Conservation (phyloP, 1,140 invertebrate genomes). For the Formica selysi region DNA sequence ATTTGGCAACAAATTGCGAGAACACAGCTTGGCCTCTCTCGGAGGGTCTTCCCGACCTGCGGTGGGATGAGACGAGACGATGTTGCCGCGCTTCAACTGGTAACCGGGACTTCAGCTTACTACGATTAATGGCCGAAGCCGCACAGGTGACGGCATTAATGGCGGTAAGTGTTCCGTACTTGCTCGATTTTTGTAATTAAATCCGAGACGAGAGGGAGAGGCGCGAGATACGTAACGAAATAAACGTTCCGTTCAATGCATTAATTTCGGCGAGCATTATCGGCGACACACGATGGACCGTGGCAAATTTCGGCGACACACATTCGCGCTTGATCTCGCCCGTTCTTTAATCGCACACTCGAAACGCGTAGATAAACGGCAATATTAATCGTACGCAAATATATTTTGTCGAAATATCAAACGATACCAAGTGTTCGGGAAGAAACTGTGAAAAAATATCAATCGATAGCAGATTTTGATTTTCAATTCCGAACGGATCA, state of each 20-base stretch:
- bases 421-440: not conserved
- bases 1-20: conserved; percentile 77
- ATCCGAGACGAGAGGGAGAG: conserved; percentile 5
- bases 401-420: conserved; percentile 22
- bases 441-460: not conserved
- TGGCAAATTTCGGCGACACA: conserved; percentile 25
- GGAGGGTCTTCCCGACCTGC: conserved; percentile 51
- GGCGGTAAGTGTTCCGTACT: conserved; percentile 70
- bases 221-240: conserved; percentile 17
- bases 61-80: conserved; percentile 60
- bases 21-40: conserved; percentile 72
- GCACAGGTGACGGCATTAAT: conserved; percentile 76
- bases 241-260: conserved; percentile 33
- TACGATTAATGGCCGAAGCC: conserved; percentile 70
- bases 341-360: conserved; percentile 35
- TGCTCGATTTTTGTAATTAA: conserved; percentile 70
- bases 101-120: conserved; percentile 68
- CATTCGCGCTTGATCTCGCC: not conserved
- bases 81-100: conserved; percentile 68
- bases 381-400: conserved; percentile 35
- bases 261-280: conserved; percentile 36
- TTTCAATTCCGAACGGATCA: conserved; percentile 23
- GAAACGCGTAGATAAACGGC: conserved; percentile 5
- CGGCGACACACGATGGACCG: not conserved
- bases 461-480: conserved; percentile 23